Evolutionary conservation across 2,888 invertebrate genomes (phyloP).

Genomic region (Himalopsyche anomala): DNA sequence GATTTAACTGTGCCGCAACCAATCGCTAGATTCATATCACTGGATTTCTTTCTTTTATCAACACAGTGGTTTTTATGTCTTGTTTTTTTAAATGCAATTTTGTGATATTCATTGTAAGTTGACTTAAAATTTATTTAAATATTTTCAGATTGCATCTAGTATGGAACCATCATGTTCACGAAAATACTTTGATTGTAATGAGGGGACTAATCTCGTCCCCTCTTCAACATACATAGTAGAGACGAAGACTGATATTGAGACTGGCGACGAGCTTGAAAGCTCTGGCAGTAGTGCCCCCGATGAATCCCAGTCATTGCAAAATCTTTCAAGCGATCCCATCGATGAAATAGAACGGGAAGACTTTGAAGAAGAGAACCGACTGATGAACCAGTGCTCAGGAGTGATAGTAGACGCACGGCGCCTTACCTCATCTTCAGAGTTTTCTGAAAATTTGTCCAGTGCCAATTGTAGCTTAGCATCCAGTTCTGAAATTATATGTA

Average conservation of each 20-base stretch:
- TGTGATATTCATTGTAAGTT: no score
- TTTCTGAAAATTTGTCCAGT: slow-evolving; percentile 71
- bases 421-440: slow-evolving; percentile 69
- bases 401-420: slow-evolving; percentile 72
- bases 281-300: neutral
- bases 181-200: slow-evolving; percentile 70
- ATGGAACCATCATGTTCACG: slow-evolving; percentile 76
- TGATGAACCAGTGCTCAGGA: slow-evolving; percentile 73
- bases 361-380: slow-evolving; percentile 74
- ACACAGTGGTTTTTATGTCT: no score
- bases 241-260: slow-evolving; percentile 46
- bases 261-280: slow-evolving; percentile 11
- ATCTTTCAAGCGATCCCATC: slow-evolving; percentile 67
- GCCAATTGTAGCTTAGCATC: slow-evolving; percentile 73
- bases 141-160: slow-evolving; percentile 65
- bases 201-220: slow-evolving; percentile 68
- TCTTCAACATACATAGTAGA: slow-evolving; percentile 67
- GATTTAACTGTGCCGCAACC: no score
- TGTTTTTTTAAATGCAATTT: no score
- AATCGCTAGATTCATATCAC: no score
- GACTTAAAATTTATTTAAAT: no score
- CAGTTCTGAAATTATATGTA: slow-evolving; percentile 71
- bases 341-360: slow-evolving; percentile 75
- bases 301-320: slow-evolving; percentile 18
- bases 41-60: no score